Evolutionary conservation across 2,797 vertebrate species (phyloP).

Genomic region (Coregonus suidteri): DNA sequence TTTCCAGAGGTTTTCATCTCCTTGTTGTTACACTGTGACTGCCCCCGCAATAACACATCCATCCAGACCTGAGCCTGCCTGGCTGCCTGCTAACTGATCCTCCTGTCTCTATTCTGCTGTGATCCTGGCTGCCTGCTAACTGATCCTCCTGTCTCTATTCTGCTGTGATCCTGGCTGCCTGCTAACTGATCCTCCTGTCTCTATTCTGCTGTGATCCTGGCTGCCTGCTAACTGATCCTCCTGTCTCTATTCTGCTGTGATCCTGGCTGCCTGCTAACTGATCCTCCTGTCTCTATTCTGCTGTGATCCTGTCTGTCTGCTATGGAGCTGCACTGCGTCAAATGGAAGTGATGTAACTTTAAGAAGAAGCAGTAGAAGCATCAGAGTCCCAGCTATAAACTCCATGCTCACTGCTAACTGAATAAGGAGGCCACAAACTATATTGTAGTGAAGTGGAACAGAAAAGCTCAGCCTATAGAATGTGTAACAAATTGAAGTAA

Average conservation of each 20-base stretch:
- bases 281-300: no score
- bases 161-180: no score
- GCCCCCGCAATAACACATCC: background rate
- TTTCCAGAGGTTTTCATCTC: constrained; percentile 5
- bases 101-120: no score
- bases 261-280: background rate
- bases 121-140: no score
- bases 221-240: constrained; percentile 1
- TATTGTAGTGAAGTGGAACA: background rate
- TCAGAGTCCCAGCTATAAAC: background rate
- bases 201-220: no score
- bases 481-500: background rate
- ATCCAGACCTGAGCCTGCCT: background rate
- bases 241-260: constrained; percentile 29
- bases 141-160: no score
- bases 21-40: background rate
- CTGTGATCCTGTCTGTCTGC: background rate
- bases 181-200: no score
- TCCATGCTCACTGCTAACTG: background rate
- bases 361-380: constrained; percentile 1
- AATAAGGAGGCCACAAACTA: background rate
- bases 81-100: background rate
- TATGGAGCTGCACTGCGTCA: constrained; percentile 24
- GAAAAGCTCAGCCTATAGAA: background rate
- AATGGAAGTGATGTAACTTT: constrained; percentile 43